phyloP scores from a whole-genome alignment of 2,888 invertebrate genomes.

The Lypha dubia region DNA sequence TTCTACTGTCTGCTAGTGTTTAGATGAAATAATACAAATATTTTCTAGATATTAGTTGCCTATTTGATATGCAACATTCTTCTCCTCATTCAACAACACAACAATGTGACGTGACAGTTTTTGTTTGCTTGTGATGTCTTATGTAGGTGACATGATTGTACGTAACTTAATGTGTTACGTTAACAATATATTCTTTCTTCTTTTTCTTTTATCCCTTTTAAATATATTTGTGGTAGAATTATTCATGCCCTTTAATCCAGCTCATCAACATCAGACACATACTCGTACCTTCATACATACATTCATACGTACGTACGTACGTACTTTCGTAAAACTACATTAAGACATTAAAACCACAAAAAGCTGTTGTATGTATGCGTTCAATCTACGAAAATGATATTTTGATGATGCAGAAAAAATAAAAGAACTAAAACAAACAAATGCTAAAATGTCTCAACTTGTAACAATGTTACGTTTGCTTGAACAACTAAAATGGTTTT shows the following conservation, averaged over 20 bases:
- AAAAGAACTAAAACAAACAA: not conserved
- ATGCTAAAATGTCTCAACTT: slow-evolving; percentile 39
- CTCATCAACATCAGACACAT: not conserved
- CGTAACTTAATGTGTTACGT: slow-evolving; percentile 76
- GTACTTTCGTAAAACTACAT: not conserved
- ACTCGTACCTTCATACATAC: no score
- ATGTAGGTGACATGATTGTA: slow-evolving; percentile 79
- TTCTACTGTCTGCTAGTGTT: slow-evolving; percentile 37
- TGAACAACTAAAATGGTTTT: slow-evolving; percentile 36
- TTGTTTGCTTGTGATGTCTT: slow-evolving; percentile 73
- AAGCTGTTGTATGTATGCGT: not conserved
- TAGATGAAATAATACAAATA: slow-evolving; percentile 19
- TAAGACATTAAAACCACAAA: slow-evolving; percentile 37
- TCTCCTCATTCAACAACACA: slow-evolving; percentile 26
- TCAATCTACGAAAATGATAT: slow-evolving; percentile 59
- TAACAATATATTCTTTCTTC: slow-evolving; percentile 54
- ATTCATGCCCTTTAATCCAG: not conserved
- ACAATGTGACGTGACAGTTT: slow-evolving; percentile 74
- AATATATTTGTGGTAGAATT: slow-evolving; percentile 37
- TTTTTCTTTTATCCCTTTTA: slow-evolving; percentile 19
- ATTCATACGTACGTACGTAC: no score
- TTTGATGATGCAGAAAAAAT: slow-evolving; percentile 55
- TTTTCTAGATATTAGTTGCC: slow-evolving; percentile 43
- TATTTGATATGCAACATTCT: slow-evolving; percentile 58
- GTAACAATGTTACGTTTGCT: slow-evolving; percentile 49